Percentiles rank a stretch among this genome's conserved stretches.
Evolutionary conservation across 2,113 vertebrate species (phyloP).

Genomic region (Amphilophus citrinellus): DNA sequence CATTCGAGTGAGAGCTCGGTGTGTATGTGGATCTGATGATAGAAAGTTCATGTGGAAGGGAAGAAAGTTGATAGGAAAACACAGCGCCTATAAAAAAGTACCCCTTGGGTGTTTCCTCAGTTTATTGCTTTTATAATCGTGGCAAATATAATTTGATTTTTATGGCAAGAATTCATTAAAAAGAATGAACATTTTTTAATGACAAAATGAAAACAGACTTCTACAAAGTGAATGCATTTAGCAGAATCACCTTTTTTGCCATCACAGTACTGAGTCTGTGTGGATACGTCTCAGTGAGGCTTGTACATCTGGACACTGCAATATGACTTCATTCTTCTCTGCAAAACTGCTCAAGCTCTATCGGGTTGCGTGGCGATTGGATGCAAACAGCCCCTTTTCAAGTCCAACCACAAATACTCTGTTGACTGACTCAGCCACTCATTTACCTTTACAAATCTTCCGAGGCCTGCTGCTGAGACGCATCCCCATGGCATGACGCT

Average conservation of each 20-base stretch:
- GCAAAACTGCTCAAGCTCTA: not conserved
- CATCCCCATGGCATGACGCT: not conserved
- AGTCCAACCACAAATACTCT: not conserved
- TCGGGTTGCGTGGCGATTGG: not conserved
- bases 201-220: not conserved
- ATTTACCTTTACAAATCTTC: not conserved
- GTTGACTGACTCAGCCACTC: not conserved
- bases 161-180: not conserved
- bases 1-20: not conserved
- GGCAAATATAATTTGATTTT: not conserved
- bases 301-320: too few relatives aligned
- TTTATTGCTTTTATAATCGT: not conserved
- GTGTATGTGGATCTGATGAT: not conserved
- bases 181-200: not conserved
- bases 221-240: not conserved
- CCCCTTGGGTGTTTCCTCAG: not conserved
- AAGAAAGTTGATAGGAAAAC: not conserved
- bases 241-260: not conserved
- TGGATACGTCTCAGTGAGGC: not conserved
- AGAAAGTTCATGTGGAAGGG: not conserved
- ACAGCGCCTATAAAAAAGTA: not conserved
- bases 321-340: too few relatives aligned
- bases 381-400: not conserved
- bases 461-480: not conserved
- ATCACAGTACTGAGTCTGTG: not conserved